Base-by-base conservation (phyloP, 2,797 vertebrate genomes). In the Spinus olivaceus region DNA sequence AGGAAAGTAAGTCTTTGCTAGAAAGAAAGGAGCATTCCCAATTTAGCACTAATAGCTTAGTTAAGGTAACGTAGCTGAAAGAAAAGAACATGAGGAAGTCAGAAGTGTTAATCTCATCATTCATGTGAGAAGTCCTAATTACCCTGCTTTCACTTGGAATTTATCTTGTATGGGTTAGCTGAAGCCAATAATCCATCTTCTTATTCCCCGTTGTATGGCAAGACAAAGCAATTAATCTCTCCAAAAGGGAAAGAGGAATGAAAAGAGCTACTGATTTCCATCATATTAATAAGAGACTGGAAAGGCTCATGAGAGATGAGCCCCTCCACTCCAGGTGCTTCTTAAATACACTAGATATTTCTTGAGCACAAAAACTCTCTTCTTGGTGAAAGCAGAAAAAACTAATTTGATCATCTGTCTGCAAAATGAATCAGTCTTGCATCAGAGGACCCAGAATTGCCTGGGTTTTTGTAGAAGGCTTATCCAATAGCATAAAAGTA, bases 21-120 rank as follows among this genome's bases (percentile, higher is more conserved):
- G 56, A 47, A 57, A 77, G 49, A 77, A 89, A 64, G 15, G 13
- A 85, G 19, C 15, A 3, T 82, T 94, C 56, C n/a, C 33, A 69
- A 8, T 74, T 83, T 74, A 74, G 37, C 59, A 12, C 61, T 50
- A 51, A 71, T 72, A 83, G 59, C 7, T 86, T 71, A 63, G 35
- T 51, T 53, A 65, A 74, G 78, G 76, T 44, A 82, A 82, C 2
- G 1, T 33, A 69, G 53, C 46, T 81, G 72, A 89, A 90, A 89
- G 39, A 28, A 67, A 93, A 93, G 53, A 94, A 49, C 46, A 44
- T 20, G 39, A 60, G 54, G 61, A 92, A 84, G 90, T 94, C 70
- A 81, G 54, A 94, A 86, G 47, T 78, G 72, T 94, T 95, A 87
- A 94, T 93, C 81, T 93, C 59, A 12, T 81, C 51, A 91, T 81